Base-by-base conservation (phyloP, 2,888 invertebrate species). In the Bellardia bayeri region DNA sequence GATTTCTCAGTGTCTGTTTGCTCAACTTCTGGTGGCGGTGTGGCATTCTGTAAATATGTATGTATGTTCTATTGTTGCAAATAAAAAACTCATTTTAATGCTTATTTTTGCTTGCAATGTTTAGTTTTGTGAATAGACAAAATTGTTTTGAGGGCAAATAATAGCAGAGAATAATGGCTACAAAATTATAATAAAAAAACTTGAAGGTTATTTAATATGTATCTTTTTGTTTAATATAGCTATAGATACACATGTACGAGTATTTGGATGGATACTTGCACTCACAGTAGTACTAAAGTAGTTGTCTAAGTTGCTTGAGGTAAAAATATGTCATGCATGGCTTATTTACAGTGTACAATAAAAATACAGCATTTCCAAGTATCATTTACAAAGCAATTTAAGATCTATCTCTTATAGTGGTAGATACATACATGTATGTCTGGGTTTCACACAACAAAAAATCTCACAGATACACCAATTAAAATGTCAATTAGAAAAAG, bases 171-270 rank as follows among this genome's bases (percentile, higher is more conserved):
- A 71, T 74, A 80, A 75, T 51, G 33, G 51, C 9, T 5, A 51
- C 49, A 72, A 56, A 56, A 42, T 56, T 33, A 4, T 16, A 14
- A 72, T 23, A 54, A 45, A 66, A 68, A 71, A 81, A 56, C 74
- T 63, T 85, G 85, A 85, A 85, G 85, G 85, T 85, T 85, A 85
- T 85, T 81, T 75, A 85, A 85, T 85, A n/a, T n/a, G n/a, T n/a
- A 81, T 75, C 63, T 63, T 63, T 71, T 76, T 83, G 16, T 45
- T 63, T n/a, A 42, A 69, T 14, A n/a, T 7, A 7, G 4, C 8
- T 49, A 37, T 5, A 14, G 5, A 33, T 5, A 30, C 51, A 54
- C 11, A 54, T 30, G 51, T 37, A 7, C 7, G 30, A 23, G 23
- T 23, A 23, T 23, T 0, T 23, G 23, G 3, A 49, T 45, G 11